Conservation (phyloP, 2,888 invertebrate species). For the Dorcus parallelipipedus region DNA sequence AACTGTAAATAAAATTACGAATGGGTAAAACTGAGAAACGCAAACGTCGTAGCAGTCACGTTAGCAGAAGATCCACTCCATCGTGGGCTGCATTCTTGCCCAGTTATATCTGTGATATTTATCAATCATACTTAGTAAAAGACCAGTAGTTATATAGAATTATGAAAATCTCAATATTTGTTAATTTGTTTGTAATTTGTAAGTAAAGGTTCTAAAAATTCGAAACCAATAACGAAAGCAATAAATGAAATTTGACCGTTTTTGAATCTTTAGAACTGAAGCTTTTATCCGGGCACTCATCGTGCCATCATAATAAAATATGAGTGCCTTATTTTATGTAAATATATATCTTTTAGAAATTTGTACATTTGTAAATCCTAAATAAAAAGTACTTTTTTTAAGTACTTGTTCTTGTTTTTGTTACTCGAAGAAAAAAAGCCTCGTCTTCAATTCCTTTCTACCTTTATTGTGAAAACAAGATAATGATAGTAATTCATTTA, state of each 20-base stretch:
- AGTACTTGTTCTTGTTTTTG: no score
- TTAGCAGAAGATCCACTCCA: no score
- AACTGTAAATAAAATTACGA: slow-evolving; percentile 12
- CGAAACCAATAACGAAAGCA: background rate
- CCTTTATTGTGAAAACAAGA: no score
- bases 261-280: background rate
- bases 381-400: slow-evolving; percentile 30
- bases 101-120: slow-evolving; percentile 45
- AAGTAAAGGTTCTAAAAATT: background rate
- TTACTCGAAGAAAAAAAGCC: no score
- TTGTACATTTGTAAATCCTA: slow-evolving; percentile 42
- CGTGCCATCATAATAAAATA: slow-evolving; percentile 41
- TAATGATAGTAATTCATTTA: no score
- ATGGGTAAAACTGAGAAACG: slow-evolving; percentile 18
- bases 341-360: slow-evolving; percentile 34
- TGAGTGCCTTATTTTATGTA: slow-evolving; percentile 39
- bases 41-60: background rate
- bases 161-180: background rate
- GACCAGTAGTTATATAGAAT: background rate
- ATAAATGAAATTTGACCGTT: background rate
- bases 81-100: slow-evolving; percentile 36
- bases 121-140: background rate
- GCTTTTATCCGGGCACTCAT: slow-evolving; percentile 13
- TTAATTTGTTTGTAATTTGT: background rate
- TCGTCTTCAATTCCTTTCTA: no score